phyloP scores from a whole-genome alignment of 1,140 invertebrate species.

The Drosophila sproati region DNA sequence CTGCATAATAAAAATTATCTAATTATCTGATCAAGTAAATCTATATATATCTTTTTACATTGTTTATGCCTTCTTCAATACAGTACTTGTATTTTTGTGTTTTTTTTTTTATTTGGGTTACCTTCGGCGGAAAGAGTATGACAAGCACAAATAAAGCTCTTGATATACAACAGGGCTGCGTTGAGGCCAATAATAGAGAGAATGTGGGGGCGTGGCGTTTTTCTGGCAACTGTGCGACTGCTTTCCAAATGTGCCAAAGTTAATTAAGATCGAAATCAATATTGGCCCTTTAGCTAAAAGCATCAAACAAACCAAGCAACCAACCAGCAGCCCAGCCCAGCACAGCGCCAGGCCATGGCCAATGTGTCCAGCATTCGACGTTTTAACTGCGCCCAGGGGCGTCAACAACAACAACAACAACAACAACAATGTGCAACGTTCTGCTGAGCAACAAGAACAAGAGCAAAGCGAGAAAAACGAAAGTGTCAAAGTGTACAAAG shows the following conservation, averaged over 20 bases:
- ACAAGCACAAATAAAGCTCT: conserved; percentile 64
- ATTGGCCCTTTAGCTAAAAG: conserved; percentile 83
- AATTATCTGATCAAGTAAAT: neutral
- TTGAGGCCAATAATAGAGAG: conserved; percentile 9
- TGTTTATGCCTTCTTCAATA: neutral
- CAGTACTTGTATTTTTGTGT: neutral
- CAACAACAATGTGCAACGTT: conserved; percentile 41
- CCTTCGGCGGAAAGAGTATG: conserved; percentile 11
- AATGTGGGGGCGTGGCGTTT: neutral
- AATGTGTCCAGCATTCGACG: conserved; percentile 48
- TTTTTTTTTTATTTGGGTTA: neutral
- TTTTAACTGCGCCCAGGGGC: conserved; percentile 69
- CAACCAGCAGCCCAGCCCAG: neutral
- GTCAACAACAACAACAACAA: conserved; percentile 39
- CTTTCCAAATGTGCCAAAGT: conserved; percentile 81
- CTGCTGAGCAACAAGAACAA: conserved; percentile 24
- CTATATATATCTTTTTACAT: no score
- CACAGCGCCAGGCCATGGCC: conserved; percentile 46
- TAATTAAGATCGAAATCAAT: conserved; percentile 84
- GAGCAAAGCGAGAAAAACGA: conserved; percentile 47
- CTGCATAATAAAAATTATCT: no score
- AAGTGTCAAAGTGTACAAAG: conserved; percentile 77
- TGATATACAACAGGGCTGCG: conserved; percentile 16
- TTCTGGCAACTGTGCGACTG: conserved; percentile 52
- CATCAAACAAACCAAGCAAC: conserved; percentile 66